Conservation (phyloP, 2,888 invertebrate species). For the Drosophila bunnanda region DNA sequence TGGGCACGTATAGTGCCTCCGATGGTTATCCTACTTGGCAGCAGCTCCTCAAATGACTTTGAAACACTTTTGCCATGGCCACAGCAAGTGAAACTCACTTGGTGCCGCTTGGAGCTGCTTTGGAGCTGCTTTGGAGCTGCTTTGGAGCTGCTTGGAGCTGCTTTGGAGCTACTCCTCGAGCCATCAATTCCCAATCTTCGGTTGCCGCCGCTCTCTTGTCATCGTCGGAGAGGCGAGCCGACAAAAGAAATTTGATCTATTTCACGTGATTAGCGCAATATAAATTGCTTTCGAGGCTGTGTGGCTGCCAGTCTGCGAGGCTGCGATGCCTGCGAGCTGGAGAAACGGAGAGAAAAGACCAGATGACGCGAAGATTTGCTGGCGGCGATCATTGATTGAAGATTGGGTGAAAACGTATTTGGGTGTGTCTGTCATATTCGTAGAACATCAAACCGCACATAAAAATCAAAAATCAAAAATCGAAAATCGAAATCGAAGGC, state of each 20-base stretch:
- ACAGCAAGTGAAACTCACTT: conserved; percentile 34
- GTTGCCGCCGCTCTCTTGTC: conserved; percentile 28
- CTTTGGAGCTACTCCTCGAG: conserved; percentile 25
- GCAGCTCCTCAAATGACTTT: conserved; percentile 24
- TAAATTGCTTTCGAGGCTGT: conserved; percentile 64
- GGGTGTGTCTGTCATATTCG: conserved; percentile 30
- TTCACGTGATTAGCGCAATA: conserved; percentile 74
- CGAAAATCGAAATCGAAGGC: conserved; percentile 1
- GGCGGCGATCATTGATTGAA: conserved; percentile 64
- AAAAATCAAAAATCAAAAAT: conserved; percentile 29
- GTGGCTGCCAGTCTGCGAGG: not conserved
- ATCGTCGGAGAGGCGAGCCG: conserved; percentile 35
- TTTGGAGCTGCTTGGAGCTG: conserved; percentile 6
- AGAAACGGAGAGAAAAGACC: conserved; percentile 20
- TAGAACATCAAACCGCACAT: conserved; percentile 40
- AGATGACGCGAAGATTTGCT: conserved; percentile 30
- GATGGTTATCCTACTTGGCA: conserved; percentile 35
- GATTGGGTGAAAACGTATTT: conserved; percentile 60
- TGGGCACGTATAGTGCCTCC: conserved; percentile 26
- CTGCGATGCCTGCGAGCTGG: conserved; percentile 11
- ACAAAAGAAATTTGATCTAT: conserved; percentile 77
- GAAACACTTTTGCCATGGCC: conserved; percentile 30
- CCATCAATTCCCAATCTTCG: conserved; percentile 27
- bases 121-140: too few species aligned
- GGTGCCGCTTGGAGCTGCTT: conserved; percentile 4